Evolutionary conservation across 2,888 invertebrate species (phyloP).

Genomic region (Sminthurinus aureus): DNA sequence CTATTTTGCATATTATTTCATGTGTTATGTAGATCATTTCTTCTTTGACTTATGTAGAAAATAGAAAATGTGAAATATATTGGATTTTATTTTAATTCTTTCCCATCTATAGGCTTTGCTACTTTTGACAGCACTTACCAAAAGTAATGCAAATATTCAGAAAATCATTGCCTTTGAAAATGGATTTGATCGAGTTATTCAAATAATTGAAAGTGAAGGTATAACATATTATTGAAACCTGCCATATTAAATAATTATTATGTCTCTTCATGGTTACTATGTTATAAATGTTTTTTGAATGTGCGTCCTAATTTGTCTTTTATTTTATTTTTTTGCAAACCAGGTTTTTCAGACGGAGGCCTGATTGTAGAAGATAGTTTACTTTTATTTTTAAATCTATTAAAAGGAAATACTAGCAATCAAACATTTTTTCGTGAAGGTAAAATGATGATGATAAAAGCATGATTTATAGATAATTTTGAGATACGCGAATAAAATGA

Average conservation of each 20-base stretch:
- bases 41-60: conserved; percentile 10
- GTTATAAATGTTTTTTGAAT: too few relatives aligned
- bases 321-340: too few relatives aligned
- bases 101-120: conserved; percentile 72
- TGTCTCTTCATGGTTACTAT: too few relatives aligned
- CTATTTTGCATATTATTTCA: neutral
- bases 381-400: conserved; percentile 86
- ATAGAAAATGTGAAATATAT: conserved; percentile 20
- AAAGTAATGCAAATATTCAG: conserved; percentile 95
- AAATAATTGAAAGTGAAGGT: conserved; percentile 88
- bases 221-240: conserved; percentile 64
- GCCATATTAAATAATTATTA: too few relatives aligned
- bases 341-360: conserved; percentile 83
- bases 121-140: conserved; percentile 88
- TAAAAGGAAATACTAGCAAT: conserved; percentile 95
- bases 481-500: neutral
- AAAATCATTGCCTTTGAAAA: conserved; percentile 99
- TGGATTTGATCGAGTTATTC: conserved; percentile 93
- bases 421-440: conserved; percentile 98
- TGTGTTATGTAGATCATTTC: neutral
- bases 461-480: neutral
- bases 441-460: conserved; percentile 27
- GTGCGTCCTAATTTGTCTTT: too few relatives aligned
- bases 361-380: conserved; percentile 99
- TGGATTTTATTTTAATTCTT: conserved; percentile 47